Percentiles rank a stretch among this genome's conserved stretches.
phyloP scores from a whole-genome alignment of 2,888 invertebrate genomes.

The Nomada ferruginata region DNA sequence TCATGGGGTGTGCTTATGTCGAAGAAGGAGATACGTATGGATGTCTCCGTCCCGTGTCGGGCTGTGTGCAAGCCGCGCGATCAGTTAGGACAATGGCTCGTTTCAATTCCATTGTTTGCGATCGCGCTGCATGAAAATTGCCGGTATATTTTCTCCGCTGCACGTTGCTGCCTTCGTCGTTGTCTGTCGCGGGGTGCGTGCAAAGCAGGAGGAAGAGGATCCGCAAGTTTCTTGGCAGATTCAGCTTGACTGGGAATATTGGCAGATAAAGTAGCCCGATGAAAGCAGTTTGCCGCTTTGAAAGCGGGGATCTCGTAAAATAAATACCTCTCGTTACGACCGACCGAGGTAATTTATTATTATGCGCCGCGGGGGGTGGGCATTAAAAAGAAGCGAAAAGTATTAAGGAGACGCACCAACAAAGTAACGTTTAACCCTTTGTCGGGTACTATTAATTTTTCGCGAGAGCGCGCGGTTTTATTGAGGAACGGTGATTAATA shows the following conservation, averaged over 20 bases:
- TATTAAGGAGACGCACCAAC: constrained; percentile 51
- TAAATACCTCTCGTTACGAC: constrained; percentile 58
- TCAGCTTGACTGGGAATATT: constrained; percentile 46
- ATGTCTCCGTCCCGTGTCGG: constrained; percentile 23
- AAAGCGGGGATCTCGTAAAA: constrained; percentile 52
- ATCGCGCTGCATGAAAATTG: constrained; percentile 39
- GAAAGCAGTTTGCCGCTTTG: constrained; percentile 48
- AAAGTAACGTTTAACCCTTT: constrained; percentile 58
- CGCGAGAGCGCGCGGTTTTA: constrained; percentile 26
- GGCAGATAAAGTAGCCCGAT: constrained; percentile 54
- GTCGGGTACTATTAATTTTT: constrained; percentile 38
- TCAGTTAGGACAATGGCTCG: constrained; percentile 35
- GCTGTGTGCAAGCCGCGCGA: background rate
- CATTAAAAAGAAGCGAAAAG: constrained; percentile 49
- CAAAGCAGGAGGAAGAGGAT: background rate
- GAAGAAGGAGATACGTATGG: constrained; percentile 39
- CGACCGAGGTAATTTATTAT: constrained; percentile 52
- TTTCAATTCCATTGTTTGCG: constrained; percentile 49
- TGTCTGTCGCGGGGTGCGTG: background rate
- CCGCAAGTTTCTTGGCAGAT: constrained; percentile 39
- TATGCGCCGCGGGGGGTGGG: constrained; percentile 29
- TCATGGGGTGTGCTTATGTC: constrained; percentile 41
- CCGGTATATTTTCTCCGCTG: constrained; percentile 24
- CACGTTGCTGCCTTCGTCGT: background rate
- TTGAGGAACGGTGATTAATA: constrained; percentile 50